These are phyloP conservation scores for Penelope pileata DNA, from an alignment of 2,113 vertebrate genomes.

Conservation along the genomic window DNA sequence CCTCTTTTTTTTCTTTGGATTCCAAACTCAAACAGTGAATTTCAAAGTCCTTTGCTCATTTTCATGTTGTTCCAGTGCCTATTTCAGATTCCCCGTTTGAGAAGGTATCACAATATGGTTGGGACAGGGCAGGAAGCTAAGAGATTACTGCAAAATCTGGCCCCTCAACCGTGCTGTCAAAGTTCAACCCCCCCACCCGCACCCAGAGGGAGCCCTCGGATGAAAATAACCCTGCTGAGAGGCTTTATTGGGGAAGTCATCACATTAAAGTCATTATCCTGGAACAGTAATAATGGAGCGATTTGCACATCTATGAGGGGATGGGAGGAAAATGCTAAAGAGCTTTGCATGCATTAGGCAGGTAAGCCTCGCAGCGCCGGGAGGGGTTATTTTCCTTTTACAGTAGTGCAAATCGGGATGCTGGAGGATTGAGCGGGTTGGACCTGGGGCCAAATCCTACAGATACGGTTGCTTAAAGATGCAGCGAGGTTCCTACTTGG, in stretches of 20 bases:
- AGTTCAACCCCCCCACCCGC: neutral
- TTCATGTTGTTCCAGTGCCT: neutral
- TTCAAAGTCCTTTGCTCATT: constrained; percentile 32
- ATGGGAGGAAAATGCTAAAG: constrained; percentile 32
- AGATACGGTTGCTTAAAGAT: neutral
- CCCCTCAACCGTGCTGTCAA: neutral
- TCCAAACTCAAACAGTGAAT: neutral
- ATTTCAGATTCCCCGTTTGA: neutral
- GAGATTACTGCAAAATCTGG: neutral
- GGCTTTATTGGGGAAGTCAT: constrained; percentile 3
- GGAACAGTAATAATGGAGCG: neutral
- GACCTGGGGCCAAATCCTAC: neutral
- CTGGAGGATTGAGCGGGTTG: neutral
- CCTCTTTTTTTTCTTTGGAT: neutral
- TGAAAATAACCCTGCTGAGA: constrained; percentile 11
- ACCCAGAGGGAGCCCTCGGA: neutral
- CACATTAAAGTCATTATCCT: constrained; percentile 45
- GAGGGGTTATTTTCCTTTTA: neutral
- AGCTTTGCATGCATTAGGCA: constrained; percentile 57
- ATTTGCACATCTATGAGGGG: constrained; percentile 57
- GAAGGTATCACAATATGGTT: neutral
- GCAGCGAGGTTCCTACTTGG: constrained; percentile 16
- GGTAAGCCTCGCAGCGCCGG: neutral
- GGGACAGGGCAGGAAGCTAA: neutral
- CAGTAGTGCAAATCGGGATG: constrained; percentile 56